phyloP scores from a whole-genome alignment of 2,113 vertebrate genomes.

The Xiphophorus maculatus region DNA sequence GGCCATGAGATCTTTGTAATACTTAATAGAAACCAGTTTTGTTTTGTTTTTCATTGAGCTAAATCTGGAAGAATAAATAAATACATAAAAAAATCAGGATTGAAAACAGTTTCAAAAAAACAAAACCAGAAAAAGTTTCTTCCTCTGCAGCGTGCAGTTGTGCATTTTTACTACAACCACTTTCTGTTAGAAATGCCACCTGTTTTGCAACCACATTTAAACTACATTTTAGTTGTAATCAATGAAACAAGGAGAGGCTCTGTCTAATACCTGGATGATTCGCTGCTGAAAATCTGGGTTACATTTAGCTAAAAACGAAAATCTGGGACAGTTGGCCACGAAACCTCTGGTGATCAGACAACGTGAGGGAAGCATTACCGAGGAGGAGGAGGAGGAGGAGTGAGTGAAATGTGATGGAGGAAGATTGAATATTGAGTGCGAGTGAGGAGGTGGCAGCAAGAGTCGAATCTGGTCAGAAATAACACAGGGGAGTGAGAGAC shows the following conservation, averaged over 20 bases:
- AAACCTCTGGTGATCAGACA: constrained; percentile 64
- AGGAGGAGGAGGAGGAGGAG: constrained; percentile 44
- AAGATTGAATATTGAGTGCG: constrained; percentile 42
- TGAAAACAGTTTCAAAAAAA: not conserved
- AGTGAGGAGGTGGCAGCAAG: constrained; percentile 18
- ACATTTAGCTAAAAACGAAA: constrained; percentile 75
- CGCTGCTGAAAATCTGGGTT: constrained; percentile 59
- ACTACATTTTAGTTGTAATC: not conserved
- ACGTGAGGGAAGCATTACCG: constrained; percentile 46
- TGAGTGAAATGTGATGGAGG: constrained; percentile 50
- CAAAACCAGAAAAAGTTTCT: not conserved
- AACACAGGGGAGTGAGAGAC: not conserved
- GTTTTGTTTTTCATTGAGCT: not conserved
- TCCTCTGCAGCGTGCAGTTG: not conserved
- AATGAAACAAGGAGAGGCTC: not conserved
- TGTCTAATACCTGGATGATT: constrained; percentile 37
- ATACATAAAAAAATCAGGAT: not conserved
- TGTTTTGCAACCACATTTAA: not conserved
- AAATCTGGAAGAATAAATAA: not conserved
- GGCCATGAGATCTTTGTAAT: not conserved
- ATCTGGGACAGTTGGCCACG: constrained; percentile 76
- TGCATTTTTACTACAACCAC: not conserved
- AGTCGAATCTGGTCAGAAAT: constrained; percentile 33
- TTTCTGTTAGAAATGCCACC: not conserved
- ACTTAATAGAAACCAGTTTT: not conserved